Evolutionary conservation across 1,140 invertebrate genomes (phyloP), one percentile per base, ranked within the genome.

Genomic region (Dolichoris vasculosae): DNA sequence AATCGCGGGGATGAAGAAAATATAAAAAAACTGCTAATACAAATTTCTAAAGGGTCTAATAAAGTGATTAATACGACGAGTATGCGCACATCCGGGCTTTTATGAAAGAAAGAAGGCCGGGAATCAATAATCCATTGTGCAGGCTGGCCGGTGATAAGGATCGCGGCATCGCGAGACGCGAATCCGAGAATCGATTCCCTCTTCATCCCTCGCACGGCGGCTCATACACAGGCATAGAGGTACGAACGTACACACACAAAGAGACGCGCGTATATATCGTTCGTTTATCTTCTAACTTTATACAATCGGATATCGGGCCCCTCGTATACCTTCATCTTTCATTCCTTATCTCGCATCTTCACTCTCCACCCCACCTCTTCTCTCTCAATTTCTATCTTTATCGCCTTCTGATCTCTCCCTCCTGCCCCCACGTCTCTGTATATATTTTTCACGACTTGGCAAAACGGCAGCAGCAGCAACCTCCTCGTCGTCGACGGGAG

Each of bases 301-400:
- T 75, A 83, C 51, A 83, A 83, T 83, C 73, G 73, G 82, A 76
- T 55, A 76, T 83, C 73, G 82, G 76, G 71, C 11, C 83, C 59
- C 43, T 23, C 43, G 35, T 80, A 80, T 83, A 86, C 86, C 86
- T 86, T 83, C 86, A 86, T 86, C 85, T 86, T 86, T 86, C 85
- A 86, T 86, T 86, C 85, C 48, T 86, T 86, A 86, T 86, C 85
- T 69, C 35, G 55, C 43, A 82, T 86, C 80, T 86, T 48, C 64
- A 46, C 20, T 84, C 43, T 67, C 75, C 51, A 59, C 82, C 75
- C 69, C 73, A 64, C 51, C 78, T 71, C 64, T 82, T 82, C 64
- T 86, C 75, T 82, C 81, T 86, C 71, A 75, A 67, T 86, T 83
- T 77, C 85, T 83, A 79, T 81, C 81, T 86, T 82, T 81, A 85